Evolutionary conservation across 1,140 invertebrate species (phyloP).

Genomic region (Calliopsis andreniformis): DNA sequence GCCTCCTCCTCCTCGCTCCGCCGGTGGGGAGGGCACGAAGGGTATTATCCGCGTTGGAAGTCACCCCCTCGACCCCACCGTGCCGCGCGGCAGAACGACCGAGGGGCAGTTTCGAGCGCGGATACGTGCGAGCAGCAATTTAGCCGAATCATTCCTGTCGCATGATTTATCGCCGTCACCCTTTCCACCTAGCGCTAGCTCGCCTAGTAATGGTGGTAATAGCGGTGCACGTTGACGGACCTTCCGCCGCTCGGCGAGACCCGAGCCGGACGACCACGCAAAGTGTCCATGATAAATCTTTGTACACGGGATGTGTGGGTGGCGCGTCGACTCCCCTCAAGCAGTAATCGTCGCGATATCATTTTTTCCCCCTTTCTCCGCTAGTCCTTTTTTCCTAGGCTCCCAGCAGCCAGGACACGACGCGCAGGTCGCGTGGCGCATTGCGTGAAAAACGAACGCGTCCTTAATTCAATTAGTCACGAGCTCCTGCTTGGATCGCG

Average conservation of each 20-base stretch:
- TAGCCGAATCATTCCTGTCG: constrained; percentile 77
- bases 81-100: constrained; percentile 30
- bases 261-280: constrained; percentile 45
- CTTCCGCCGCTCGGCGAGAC: constrained; percentile 18
- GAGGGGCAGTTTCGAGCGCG: constrained; percentile 63
- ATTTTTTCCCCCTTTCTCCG: background rate
- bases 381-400: too few relatives aligned
- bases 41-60: constrained; percentile 4
- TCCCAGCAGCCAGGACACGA: constrained; percentile 5
- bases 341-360: constrained; percentile 44
- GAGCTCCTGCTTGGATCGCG: background rate
- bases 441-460: constrained; percentile 51
- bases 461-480: constrained; percentile 44
- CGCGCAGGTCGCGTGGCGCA: constrained; percentile 42
- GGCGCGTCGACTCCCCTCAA: constrained; percentile 6
- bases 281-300: constrained; percentile 57
- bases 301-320: constrained; percentile 21
- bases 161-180: constrained; percentile 74
- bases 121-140: constrained; percentile 76
- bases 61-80: constrained; percentile 3
- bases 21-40: constrained; percentile 7
- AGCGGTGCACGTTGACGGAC: constrained; percentile 28
- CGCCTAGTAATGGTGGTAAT: constrained; percentile 43
- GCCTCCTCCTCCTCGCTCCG: too few relatives aligned
- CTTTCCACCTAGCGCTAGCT: constrained; percentile 15